Conservation (phyloP, 92 coral and sea anemone species). For the Pocillopora grandis region DNA sequence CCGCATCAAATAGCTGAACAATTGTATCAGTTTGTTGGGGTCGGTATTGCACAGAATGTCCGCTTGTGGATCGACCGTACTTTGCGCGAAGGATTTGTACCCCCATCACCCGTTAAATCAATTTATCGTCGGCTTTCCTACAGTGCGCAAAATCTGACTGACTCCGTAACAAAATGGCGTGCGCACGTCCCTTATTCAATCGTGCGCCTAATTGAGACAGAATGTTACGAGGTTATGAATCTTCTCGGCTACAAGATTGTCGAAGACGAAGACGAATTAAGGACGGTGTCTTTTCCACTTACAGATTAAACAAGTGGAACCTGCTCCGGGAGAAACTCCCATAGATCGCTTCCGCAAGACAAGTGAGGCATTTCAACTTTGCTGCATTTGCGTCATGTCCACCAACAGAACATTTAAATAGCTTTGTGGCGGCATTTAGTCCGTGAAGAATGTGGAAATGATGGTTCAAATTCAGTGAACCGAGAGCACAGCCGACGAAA, state of each 20-base stretch:
- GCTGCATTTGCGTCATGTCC: too few species aligned
- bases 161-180: constrained; percentile 53
- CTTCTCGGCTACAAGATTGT: constrained; percentile 81
- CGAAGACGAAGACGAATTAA: constrained; percentile 79
- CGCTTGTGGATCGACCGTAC: constrained; percentile 82
- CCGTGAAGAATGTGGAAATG: too few species aligned
- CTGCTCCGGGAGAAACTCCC: too few species aligned
- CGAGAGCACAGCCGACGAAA: too few species aligned
- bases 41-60: constrained; percentile 64
- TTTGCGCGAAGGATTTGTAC: constrained; percentile 46
- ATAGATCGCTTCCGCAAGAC: too few species aligned
- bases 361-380: too few species aligned
- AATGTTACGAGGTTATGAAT: constrained; percentile 86
- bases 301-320: constrained; percentile 37
- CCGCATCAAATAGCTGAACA: constrained; percentile 87
- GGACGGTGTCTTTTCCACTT: constrained; percentile 66
- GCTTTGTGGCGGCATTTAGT: too few species aligned
- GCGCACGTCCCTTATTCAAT: constrained; percentile 78
- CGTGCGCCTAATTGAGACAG: constrained; percentile 78
- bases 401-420: too few species aligned
- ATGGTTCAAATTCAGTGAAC: too few species aligned
- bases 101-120: constrained; percentile 39
- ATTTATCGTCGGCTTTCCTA: constrained; percentile 31
- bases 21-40: constrained; percentile 76
- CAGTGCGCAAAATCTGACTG: constrained; percentile 54